phyloP scores from a whole-genome alignment of 2,888 invertebrate species.

The Cremastobaeus sp. region DNA sequence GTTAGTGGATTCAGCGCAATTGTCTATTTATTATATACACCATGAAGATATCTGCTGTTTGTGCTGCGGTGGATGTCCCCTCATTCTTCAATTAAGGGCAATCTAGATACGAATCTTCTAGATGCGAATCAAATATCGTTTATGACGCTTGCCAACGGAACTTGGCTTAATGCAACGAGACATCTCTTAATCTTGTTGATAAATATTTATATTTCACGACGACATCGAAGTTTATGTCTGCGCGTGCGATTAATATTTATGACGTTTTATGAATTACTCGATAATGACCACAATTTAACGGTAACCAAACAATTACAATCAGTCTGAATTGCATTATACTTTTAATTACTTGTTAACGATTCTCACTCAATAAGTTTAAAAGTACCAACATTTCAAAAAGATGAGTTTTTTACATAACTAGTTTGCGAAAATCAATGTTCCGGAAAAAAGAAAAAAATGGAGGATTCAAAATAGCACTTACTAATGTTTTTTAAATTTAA shows the following conservation, averaged over 20 bases:
- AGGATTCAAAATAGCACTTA: no score
- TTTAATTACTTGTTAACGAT: no score
- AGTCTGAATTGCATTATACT: no score
- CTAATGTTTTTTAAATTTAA: no score
- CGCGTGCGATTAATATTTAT: slow-evolving; percentile 40
- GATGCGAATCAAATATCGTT: slow-evolving; percentile 59
- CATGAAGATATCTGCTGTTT: slow-evolving; percentile 38
- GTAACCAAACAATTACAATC: no score
- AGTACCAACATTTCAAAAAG: no score
- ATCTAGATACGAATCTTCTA: slow-evolving; percentile 61
- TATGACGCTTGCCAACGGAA: slow-evolving; percentile 57
- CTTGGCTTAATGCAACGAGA: slow-evolving; percentile 37
- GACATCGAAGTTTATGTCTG: slow-evolving; percentile 16
- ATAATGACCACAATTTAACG: slow-evolving; percentile 1
- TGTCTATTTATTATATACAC: slow-evolving; percentile 54
- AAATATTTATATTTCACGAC: slow-evolving; percentile 46
- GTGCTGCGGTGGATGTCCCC: slow-evolving; percentile 45
- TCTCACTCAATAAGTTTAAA: no score
- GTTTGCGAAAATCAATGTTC: no score
- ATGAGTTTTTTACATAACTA: no score
- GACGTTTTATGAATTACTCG: slow-evolving; percentile 9
- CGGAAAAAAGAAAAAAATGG: no score
- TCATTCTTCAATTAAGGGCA: slow-evolving; percentile 66
- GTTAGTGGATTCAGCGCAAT: slow-evolving; percentile 51
- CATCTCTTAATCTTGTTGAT: slow-evolving; percentile 48